Conservation (phyloP, 2,888 invertebrate species). For the Automeris io region DNA sequence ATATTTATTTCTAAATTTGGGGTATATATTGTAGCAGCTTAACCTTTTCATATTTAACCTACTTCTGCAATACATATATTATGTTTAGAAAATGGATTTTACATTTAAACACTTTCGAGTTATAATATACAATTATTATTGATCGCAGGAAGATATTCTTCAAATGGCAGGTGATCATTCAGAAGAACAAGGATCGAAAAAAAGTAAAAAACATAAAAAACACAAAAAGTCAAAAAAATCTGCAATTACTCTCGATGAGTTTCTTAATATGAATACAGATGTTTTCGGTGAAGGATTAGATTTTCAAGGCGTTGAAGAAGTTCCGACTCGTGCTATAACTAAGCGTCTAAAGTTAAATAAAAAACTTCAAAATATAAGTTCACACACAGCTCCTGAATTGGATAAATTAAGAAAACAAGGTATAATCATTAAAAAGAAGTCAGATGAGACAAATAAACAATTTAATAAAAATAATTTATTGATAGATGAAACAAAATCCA, state of each 20-base stretch:
- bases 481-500: conserved; percentile 9
- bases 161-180: conserved; percentile 52
- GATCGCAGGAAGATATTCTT: conserved; percentile 56
- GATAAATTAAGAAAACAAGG: conserved; percentile 62
- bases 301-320: conserved; percentile 65
- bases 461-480: conserved; percentile 10
- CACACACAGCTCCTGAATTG: conserved; percentile 41
- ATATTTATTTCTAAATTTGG: too few relatives aligned
- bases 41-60: too few relatives aligned
- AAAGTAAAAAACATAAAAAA: conserved; percentile 62
- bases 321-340: conserved; percentile 54
- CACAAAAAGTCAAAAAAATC: conserved; percentile 65
- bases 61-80: too few relatives aligned
- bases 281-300: conserved; percentile 67
- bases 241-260: conserved; percentile 67
- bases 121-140: conserved; percentile 5
- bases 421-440: conserved; percentile 55
- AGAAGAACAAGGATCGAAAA: conserved; percentile 35
- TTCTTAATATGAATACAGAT: conserved; percentile 69
- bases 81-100: too few relatives aligned
- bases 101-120: too few relatives aligned
- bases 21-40: too few relatives aligned
- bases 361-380: conserved; percentile 26
- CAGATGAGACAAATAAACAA: conserved; percentile 10
- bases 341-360: conserved; percentile 47